phyloP scores from a whole-genome alignment of 2,888 invertebrate genomes.

The Leistus spinibarbis region DNA sequence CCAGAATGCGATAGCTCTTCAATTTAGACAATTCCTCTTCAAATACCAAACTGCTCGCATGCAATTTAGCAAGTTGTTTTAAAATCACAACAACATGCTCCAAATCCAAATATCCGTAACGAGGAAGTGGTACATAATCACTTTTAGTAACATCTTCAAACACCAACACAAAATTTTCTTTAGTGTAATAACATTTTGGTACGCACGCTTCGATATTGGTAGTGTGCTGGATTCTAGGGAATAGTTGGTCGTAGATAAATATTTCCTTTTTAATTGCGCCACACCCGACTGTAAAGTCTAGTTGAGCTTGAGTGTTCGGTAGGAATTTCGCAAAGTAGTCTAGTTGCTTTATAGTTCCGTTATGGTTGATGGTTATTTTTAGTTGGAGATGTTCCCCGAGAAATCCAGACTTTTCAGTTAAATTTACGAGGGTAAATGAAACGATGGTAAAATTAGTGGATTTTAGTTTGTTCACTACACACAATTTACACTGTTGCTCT shows the following conservation, averaged over 20 bases:
- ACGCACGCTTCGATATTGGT: constrained; percentile 48
- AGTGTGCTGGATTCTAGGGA: constrained; percentile 37
- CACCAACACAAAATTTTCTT: constrained; percentile 50
- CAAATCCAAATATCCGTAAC: constrained; percentile 47
- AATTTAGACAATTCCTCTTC: constrained; percentile 46
- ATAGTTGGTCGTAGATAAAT: constrained; percentile 40
- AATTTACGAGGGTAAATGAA: constrained; percentile 38
- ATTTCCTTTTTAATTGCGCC: constrained; percentile 36
- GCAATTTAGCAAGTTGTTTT: constrained; percentile 51
- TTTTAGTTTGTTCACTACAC: constrained; percentile 42
- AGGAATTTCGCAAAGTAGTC: constrained; percentile 50
- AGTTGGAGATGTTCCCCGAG: constrained; percentile 49
- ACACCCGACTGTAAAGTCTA: constrained; percentile 45
- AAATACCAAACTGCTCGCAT: constrained; percentile 54
- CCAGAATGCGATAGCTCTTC: constrained; percentile 38
- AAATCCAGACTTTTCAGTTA: constrained; percentile 46
- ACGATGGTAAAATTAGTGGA: constrained; percentile 43
- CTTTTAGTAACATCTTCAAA: constrained; percentile 54
- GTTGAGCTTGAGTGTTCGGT: constrained; percentile 45
- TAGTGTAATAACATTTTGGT: constrained; percentile 51
- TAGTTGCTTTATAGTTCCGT: constrained; percentile 39
- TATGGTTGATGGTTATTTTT: constrained; percentile 40
- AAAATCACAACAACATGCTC: constrained; percentile 48
- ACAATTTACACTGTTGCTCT: constrained; percentile 12
- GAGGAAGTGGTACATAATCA: constrained; percentile 48